phyloP scores from a whole-genome alignment of 2,113 vertebrate genomes.

The Gnathonemus echidnorhynchus region DNA sequence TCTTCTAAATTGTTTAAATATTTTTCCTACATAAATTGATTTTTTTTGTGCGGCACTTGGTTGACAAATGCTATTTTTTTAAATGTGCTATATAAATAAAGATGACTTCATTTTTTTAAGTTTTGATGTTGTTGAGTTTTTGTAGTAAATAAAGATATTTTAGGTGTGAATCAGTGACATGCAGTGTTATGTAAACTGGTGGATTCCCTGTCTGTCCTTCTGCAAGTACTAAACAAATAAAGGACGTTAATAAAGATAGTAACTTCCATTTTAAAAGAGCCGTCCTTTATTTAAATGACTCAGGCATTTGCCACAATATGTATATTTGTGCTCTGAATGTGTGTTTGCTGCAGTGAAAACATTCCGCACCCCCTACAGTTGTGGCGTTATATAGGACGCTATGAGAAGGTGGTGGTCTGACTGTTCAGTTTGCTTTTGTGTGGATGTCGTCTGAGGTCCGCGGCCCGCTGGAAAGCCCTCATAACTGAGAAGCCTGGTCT shows the following conservation, averaged over 20 bases:
- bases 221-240: not conserved
- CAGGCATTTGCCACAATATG: not conserved
- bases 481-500: slow-evolving; percentile 54
- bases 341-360: not conserved
- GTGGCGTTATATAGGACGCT: not conserved
- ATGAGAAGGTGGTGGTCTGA: not conserved
- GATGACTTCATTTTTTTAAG: not conserved
- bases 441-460: not conserved
- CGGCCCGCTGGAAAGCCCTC: slow-evolving; percentile 28
- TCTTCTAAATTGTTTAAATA: not conserved
- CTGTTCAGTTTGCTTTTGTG: not conserved
- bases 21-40: not conserved
- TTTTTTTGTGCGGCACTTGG: not conserved
- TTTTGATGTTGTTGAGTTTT: not conserved
- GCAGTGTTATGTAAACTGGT: not conserved
- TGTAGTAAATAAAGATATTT: not conserved
- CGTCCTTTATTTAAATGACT: not conserved
- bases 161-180: not conserved
- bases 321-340: not conserved
- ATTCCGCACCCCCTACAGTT: not conserved
- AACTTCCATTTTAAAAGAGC: not conserved
- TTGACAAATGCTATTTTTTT: not conserved
- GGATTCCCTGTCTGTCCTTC: not conserved
- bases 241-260: not conserved
- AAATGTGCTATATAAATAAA: not conserved